Percentiles rank a stretch among this genome's conserved stretches.
Conservation (phyloP, 2,888 invertebrate genomes). For the Aspidapion aeneum region DNA sequence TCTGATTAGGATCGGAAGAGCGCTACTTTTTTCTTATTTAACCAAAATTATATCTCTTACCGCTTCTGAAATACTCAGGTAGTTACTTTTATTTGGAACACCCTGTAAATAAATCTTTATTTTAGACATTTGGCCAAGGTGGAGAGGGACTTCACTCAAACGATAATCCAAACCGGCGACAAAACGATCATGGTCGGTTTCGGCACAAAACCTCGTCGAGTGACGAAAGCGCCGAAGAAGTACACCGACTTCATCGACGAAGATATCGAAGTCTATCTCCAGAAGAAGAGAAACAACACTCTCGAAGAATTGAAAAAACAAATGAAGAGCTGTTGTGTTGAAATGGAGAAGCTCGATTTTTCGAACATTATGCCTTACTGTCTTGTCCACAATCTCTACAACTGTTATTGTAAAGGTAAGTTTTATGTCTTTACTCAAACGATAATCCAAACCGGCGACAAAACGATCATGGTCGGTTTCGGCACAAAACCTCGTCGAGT, state of each 20-base stretch:
- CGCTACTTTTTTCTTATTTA: no score
- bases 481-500: slow-evolving; percentile 53
- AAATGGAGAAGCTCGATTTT: slow-evolving; percentile 27
- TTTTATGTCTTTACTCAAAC: slow-evolving; percentile 72
- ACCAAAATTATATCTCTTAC: no score
- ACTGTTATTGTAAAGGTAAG: slow-evolving; percentile 62
- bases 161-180: slow-evolving; percentile 62
- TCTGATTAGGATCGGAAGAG: no score
- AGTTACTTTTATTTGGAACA: no score
- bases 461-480: slow-evolving; percentile 60
- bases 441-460: slow-evolving; percentile 61
- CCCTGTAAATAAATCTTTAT: no score
- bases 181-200: slow-evolving; percentile 62
- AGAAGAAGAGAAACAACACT: neutral
- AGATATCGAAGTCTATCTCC: slow-evolving; percentile 11
- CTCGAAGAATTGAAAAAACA: neutral
- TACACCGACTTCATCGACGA: slow-evolving; percentile 55
- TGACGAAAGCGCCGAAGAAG: slow-evolving; percentile 58
- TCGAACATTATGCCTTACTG: slow-evolving; percentile 58
- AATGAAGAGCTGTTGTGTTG: slow-evolving; percentile 20
- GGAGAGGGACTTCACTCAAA: slow-evolving; percentile 70
- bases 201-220: slow-evolving; percentile 52
- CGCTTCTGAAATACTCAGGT: no score
- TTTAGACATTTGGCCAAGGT: slow-evolving; percentile 55
- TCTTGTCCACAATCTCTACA: slow-evolving; percentile 62